Conservation (phyloP, 2,797 vertebrate species). For the Bucorvus abyssinicus region DNA sequence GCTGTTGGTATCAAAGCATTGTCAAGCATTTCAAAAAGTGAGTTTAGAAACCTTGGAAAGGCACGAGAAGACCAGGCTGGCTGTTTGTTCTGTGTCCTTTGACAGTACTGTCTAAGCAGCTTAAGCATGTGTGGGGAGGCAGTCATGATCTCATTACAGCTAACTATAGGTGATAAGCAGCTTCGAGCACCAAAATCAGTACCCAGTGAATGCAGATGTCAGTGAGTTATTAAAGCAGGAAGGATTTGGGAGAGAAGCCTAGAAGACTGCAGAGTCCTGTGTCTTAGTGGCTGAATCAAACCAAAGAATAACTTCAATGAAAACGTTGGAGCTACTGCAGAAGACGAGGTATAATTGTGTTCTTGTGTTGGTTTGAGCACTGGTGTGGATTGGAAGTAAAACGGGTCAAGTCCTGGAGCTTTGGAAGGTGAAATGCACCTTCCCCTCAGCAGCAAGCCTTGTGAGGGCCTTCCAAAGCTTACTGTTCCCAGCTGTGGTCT, state of each 20-base stretch:
- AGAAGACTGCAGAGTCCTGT: background rate
- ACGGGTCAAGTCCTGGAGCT: background rate
- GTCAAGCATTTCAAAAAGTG: background rate
- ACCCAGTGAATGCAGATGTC: slow-evolving; percentile 30
- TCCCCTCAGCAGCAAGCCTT: too few species aligned
- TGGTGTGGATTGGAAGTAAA: background rate
- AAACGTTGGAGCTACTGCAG: background rate
- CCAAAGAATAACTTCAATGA: background rate
- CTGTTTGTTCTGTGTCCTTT: slow-evolving; percentile 48
- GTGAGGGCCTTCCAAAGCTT: too few species aligned
- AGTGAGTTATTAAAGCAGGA: slow-evolving; percentile 58
- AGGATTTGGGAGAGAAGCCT: slow-evolving; percentile 40
- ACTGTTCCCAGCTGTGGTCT: background rate
- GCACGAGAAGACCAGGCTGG: background rate
- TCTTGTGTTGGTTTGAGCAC: background rate
- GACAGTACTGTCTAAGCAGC: slow-evolving; percentile 50
- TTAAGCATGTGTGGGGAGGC: slow-evolving; percentile 39
- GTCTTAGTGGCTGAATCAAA: background rate
- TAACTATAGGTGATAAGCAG: slow-evolving; percentile 52
- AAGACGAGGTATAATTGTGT: background rate
- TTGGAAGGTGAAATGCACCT: background rate
- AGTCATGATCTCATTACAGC: slow-evolving; percentile 60
- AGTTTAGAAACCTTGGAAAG: background rate
- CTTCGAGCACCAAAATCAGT: slow-evolving; percentile 50
- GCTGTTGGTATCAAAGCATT: background rate